Evolutionary conservation across 2,113 vertebrate genomes (phyloP), one percentile per base, ranked within the genome.

Genomic region (Poicephalus meyeri): DNA sequence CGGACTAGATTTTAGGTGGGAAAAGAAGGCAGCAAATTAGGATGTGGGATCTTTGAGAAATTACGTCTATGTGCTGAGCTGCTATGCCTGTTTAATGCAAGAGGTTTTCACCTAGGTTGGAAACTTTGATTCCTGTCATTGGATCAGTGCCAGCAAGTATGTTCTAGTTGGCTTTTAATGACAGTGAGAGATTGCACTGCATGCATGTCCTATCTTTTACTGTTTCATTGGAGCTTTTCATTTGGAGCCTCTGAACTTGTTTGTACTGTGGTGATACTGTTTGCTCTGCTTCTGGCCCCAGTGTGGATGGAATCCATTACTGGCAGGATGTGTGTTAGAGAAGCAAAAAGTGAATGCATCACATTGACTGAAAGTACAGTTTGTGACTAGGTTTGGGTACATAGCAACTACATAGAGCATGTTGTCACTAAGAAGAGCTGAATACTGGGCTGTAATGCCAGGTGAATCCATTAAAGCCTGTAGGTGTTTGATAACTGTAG

Each of bases 271-370:
- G 81, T 65, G 80, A 46, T 92, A 49, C 93, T 97, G 72, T 98
- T 96, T 96, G 92, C 86, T 91, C 89, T 96, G 80, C 87, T 91
- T 78, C 89, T 97, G 95, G 95, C 93, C 94, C 80, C 55, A 7
- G 47, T 12, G 46, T 6, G 60, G 84, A 55, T 88, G 93, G 91
- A 96, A 92, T 94, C 80, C 56, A 35, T 93, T 87, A 15, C 65
- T 96, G 92, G 86, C 69, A 74, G 89, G 89, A 94, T 91, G 66
- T 91, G 61, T 94, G 49, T 58, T 91, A 81, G 65, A 56, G 81
- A 83, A 88, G 71, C 56, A 55, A 24, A 73, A 70, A 92, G 15
- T 96, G 89, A 97, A 96, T 90, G 73, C 63, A 21, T 96, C 92
- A 91, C 91, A 96, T 95, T 95, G 94, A 97, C 85, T 71, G 56